Evolutionary conservation across 2,888 invertebrate genomes (phyloP), one percentile per base, ranked within the genome.

Genomic region (Acleris sparsana): DNA sequence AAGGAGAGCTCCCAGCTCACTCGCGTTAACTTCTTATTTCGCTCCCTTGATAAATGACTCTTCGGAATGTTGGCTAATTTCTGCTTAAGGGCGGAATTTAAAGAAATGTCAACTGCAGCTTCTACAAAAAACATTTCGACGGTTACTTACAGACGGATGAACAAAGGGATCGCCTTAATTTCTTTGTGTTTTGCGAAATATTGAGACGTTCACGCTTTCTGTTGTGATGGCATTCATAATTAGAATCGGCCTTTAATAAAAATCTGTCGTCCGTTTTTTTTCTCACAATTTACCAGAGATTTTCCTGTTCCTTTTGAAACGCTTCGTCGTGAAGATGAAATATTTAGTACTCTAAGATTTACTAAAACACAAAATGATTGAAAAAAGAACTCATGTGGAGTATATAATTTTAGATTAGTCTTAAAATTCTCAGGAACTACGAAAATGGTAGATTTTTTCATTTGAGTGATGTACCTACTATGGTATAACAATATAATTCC

Each of bases 1-100:
- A 84, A 84, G 80, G 80, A 85, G 82, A 77, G 78, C 80, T 79
- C 74, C 79, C 84, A 83, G 83, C 86, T 82, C 76, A 80, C 80
- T 82, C 75, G 75, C 80, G 82, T 82, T 82, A 81, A 75, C 76
- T 85, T 87, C 82, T 87, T 87, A 85, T 87, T 87, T 85, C 73
- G 73, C 71, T 71, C 75, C 71, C 80, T 82, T 88, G 87, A 89
- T 85, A 84, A 88, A 88, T 85, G 84, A 85, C 80, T 80, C 80
- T 77, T 75, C 62, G 83, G 82, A 86, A 87, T 83, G 82, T 78
- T 70, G 71, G 84, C 84, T 87, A 86, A 87, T 87, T 86, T 77
- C 72, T 59, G 51, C 51, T 56, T 22, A 73, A 69, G 77, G 75
- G 76, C 77, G 72, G 60, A 65, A 61, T 56, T 61, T 33, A 60